Base-by-base conservation (phyloP, 1,140 invertebrate genomes). In the Meloidogyne floridensis region DNA sequence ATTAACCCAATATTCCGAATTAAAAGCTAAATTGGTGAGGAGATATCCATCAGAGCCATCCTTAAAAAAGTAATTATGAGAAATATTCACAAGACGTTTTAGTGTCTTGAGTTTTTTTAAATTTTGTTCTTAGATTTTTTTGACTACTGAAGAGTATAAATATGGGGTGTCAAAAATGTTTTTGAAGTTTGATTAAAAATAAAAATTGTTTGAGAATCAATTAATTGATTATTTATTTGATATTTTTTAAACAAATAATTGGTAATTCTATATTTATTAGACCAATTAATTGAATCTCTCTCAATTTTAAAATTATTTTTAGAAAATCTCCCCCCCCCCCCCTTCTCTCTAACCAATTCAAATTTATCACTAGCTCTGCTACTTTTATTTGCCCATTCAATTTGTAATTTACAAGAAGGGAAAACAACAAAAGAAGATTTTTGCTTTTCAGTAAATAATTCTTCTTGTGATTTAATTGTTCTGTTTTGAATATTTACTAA, bases 41-140 rank as follows among this genome's bases (percentile, higher is more conserved):
- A 87, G 72, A 81, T 65, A 87, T 13, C 84, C 84, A 20, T 85
- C 84, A 69, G 83, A 85, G 47, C 86, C 84, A 69, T 85, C 84
- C 84, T 84, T 43, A 74, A 85, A 75, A 74, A n/a, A 2, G n/a
- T 7, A 77, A 51, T 2, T 70, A n/a, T n/a, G n/a, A n/a, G n/a
- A n/a, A n/a, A n/a, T n/a, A n/a, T n/a, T n/a, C n/a, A n/a, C n/a
- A n/a, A n/a, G n/a, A n/a, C n/a, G n/a, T n/a, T n/a, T n/a, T n/a
- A n/a, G n/a, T n/a, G n/a, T n/a, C n/a, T n/a, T n/a, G n/a, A n/a
- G n/a, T n/a, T n/a, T n/a, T n/a, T n/a, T n/a, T n/a, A n/a, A n/a
- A n/a, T n/a, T n/a, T n/a, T n/a, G n/a, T n/a, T n/a, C n/a, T n/a
- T n/a, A n/a, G n/a, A n/a, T n/a, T n/a, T n/a, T n/a, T n/a, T n/a